Conservation (phyloP, 2,888 invertebrate genomes). For the Cartodere bifasciata region DNA sequence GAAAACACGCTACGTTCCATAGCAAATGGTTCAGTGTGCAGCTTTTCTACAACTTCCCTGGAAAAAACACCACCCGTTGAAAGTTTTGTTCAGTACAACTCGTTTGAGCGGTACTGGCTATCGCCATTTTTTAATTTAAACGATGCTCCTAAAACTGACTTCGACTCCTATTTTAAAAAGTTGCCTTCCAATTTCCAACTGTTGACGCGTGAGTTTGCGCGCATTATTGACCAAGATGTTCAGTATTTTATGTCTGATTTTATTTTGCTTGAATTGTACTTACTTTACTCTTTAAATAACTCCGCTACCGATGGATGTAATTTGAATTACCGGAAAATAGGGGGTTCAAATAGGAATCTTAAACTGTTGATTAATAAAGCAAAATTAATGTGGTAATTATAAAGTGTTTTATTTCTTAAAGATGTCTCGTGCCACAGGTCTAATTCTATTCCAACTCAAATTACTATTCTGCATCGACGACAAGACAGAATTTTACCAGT, state of each 20-base stretch:
- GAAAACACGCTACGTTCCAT: no score
- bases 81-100: constrained; percentile 25
- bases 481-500: constrained; percentile 50
- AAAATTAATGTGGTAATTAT: no score
- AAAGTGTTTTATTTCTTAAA: no score
- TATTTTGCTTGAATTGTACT: constrained; percentile 21
- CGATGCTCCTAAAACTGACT: constrained; percentile 15
- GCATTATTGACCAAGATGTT: constrained; percentile 25
- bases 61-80: no score
- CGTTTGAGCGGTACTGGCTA: constrained; percentile 27
- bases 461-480: constrained; percentile 60
- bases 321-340: no score
- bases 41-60: no score
- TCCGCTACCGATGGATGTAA: no score
- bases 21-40: no score
- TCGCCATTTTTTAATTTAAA: constrained; percentile 18
- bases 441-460: constrained; percentile 58
- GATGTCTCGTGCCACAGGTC: constrained; percentile 59
- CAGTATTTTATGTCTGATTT: constrained; percentile 25
- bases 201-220: constrained; percentile 25
- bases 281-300: no score
- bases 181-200: constrained; percentile 23
- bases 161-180: constrained; percentile 18
- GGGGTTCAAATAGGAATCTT: no score
- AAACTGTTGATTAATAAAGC: no score